Conservation (phyloP, 2,113 vertebrate genomes). For the Rhadina sibilatrix region DNA sequence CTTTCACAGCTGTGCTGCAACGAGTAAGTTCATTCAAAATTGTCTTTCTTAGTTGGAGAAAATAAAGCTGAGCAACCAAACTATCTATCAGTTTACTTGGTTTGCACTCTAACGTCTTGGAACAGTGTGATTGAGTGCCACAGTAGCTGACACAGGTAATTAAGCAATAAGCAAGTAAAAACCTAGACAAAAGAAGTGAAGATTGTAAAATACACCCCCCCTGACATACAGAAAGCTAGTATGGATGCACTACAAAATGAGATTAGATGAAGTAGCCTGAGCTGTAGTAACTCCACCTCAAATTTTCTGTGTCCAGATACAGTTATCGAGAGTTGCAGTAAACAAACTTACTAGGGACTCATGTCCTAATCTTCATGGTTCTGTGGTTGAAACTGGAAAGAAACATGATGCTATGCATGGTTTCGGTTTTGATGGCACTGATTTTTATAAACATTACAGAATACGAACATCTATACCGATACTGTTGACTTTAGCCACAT, state of each 20-base stretch:
- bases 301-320: neutral
- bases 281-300: neutral
- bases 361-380: constrained; percentile 1
- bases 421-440: neutral
- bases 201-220: neutral
- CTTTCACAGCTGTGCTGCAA: neutral
- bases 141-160: neutral
- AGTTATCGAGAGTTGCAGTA: neutral
- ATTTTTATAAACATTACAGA: constrained; percentile 57
- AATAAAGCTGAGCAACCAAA: neutral
- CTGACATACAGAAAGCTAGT: neutral
- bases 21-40: neutral
- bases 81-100: neutral
- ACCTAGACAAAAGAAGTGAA: neutral
- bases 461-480: constrained; percentile 33
- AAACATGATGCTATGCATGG: neutral
- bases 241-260: neutral
- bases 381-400: constrained; percentile 29
- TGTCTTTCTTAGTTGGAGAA: neutral
- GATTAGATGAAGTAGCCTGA: neutral
- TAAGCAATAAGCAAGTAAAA: neutral
- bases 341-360: neutral
- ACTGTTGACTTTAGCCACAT: constrained; percentile 50
- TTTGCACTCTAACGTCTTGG: neutral
- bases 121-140: neutral